Base-by-base conservation (phyloP, 2,797 vertebrate genomes). In the Aeoliscus strigatus region DNA sequence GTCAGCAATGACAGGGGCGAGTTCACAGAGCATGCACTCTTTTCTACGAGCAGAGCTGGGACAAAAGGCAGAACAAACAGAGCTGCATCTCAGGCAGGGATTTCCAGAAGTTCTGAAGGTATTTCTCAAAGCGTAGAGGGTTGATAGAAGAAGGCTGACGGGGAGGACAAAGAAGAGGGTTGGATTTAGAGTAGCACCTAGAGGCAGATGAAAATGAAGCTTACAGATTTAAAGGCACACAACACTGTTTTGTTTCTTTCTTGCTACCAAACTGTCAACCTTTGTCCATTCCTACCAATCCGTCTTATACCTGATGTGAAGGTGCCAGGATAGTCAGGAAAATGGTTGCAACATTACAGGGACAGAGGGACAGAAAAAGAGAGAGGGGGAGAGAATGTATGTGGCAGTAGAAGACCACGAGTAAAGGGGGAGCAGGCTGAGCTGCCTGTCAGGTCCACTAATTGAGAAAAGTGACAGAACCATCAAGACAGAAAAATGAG, bases 391-490 rank as follows among this genome's bases (percentile, higher is more conserved):
- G 41, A 24, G 15, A 21, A 30, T 32, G 53, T 36, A 43, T 25
- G 44, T 25, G 54, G 40, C 53, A 56, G 38, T 44, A 33, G 38
- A 43, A 58, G 62, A 68, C 49, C 65, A 52, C 71, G 62, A 68
- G 71, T 44, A 67, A 52, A 83, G 77, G 73, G 78, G 70, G 81
- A 71, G 72, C 72, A 60, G 70, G 61, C 57, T 46, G 73, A 80
- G 77, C 66, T 77, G 82, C 75, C 76, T 81, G 82, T 86, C 82
- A 83, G 60, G 68, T 70, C 52, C 13, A 26, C 82, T 87, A 86
- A 88, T 84, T 86, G 80, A 86, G 79, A 85, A 86, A 86, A 81
- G 77, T 83, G 84, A 86, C 83, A 85, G 81, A 84, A 73, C 60
- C 72, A 83, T 82, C 65, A 70, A 79, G 69, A 75, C 60, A 51